Conservation (phyloP, 2,888 invertebrate species). For the Trissonchulus latispiculum region DNA sequence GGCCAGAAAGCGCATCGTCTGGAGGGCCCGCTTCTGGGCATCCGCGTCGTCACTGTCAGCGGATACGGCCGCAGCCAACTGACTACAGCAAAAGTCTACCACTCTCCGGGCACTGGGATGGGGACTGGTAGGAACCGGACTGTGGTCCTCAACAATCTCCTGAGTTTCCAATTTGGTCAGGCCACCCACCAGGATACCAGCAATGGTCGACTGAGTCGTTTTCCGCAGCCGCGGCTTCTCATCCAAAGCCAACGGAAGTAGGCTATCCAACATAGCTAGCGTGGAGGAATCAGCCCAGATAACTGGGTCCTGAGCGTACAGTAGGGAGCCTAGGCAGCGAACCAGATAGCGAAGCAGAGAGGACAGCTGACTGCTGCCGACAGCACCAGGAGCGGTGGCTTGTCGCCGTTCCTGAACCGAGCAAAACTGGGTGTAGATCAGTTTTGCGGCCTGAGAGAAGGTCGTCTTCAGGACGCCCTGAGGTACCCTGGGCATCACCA, state of each 20-base stretch:
- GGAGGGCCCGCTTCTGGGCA: not conserved
- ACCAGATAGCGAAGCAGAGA: not conserved
- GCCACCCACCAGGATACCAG: not conserved
- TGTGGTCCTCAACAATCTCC: too few species aligned
- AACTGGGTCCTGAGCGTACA: not conserved
- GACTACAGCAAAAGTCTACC: too few species aligned
- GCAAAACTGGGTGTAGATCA: not conserved
- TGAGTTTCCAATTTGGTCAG: not conserved
- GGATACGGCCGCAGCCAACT: too few species aligned
- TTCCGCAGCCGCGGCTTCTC: conserved; percentile 6
- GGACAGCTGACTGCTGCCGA: too few species aligned
- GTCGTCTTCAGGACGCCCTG: conserved; percentile 33
- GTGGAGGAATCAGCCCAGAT: not conserved
- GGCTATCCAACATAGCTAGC: not conserved
- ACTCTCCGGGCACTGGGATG: not conserved
- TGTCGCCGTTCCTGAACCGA: conserved; percentile 34
- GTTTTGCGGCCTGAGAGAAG: conserved; percentile 26
- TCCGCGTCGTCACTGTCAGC: not conserved
- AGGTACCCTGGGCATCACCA: conserved; percentile 35
- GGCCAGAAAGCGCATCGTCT: too few species aligned
- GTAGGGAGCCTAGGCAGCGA: not conserved
- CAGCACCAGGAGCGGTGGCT: conserved; percentile 31
- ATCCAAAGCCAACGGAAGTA: not conserved
- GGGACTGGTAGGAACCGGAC: too few species aligned
- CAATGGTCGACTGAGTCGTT: conserved; percentile 4